Percentiles rank a stretch among this genome's conserved stretches.
These are phyloP conservation scores for Drosophila quadrilineata DNA, from an alignment of 1,140 invertebrate genomes.

Conservation along the genomic window DNA sequence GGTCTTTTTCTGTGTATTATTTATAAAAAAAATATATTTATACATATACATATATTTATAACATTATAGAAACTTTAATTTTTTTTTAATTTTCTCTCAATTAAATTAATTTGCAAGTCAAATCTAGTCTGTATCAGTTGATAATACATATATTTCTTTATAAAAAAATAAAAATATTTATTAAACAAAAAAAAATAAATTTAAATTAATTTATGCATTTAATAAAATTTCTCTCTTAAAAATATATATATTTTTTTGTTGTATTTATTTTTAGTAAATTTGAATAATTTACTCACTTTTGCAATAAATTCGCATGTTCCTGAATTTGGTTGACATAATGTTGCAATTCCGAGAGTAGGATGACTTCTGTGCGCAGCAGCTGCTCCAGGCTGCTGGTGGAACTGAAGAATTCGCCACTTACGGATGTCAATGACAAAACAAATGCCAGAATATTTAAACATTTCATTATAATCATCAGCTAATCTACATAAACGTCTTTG, in stretches of 20 bases:
- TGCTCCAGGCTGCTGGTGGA: slow-evolving; percentile 93
- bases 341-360: slow-evolving; percentile 90
- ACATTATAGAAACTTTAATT: slow-evolving; percentile 6
- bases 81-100: neutral
- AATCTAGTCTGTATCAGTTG: too few relatives aligned
- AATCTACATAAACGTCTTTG: neutral
- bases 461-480: slow-evolving; percentile 15
- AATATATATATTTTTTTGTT: too few relatives aligned
- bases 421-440: slow-evolving; percentile 16
- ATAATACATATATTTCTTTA: neutral
- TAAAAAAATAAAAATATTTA: too few relatives aligned
- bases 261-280: too few relatives aligned
- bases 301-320: slow-evolving; percentile 84
- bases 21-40: too few relatives aligned
- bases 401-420: slow-evolving; percentile 88
- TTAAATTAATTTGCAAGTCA: neutral
- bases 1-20: too few relatives aligned
- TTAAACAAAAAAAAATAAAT: too few relatives aligned
- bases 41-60: too few relatives aligned
- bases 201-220: too few relatives aligned
- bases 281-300: slow-evolving; percentile 52
- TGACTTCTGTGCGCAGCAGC: slow-evolving; percentile 91
- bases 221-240: too few relatives aligned
- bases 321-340: slow-evolving; percentile 91
- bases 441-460: slow-evolving; percentile 15